Evolutionary conservation across 2,113 vertebrate genomes (phyloP).

Genomic region (Orcinus orca): DNA sequence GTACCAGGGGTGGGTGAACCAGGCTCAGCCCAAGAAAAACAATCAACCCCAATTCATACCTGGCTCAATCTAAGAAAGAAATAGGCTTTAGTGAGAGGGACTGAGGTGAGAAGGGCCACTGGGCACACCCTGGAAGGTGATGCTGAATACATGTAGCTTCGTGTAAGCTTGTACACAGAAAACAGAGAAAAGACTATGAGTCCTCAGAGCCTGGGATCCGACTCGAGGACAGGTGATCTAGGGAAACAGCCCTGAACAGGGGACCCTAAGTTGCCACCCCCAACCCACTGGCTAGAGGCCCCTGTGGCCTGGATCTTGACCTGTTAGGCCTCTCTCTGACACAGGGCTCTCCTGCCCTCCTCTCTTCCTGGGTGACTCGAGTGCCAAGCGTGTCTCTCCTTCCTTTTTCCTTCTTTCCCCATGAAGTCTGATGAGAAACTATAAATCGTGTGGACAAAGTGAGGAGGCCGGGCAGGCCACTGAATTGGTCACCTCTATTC

Average conservation of each 20-base stretch:
- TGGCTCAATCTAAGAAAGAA: not conserved
- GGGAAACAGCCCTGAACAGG: not conserved
- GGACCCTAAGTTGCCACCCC: not conserved
- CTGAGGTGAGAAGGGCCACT: not conserved
- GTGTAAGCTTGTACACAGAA: not conserved
- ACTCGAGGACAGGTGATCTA: not conserved
- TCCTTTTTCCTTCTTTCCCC: not conserved
- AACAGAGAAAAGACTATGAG: not conserved
- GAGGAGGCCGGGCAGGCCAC: not conserved
- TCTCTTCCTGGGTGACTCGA: not conserved
- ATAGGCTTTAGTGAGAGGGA: not conserved
- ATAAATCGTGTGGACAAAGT: not conserved
- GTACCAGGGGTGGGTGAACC: not conserved
- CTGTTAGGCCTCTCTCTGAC: not conserved
- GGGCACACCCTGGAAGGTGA: not conserved
- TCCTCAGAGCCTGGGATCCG: not conserved
- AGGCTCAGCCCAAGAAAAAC: not conserved
- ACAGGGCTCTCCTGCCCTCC: not conserved
- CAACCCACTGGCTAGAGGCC: not conserved
- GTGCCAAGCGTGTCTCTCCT: not conserved
- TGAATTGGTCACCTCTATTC: not conserved
- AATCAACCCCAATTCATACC: not conserved
- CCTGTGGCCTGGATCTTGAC: not conserved
- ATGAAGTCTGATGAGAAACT: not conserved
- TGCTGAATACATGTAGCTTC: not conserved